A percentile compares a stretch with the other conserved stretches of the same genome.
Evolutionary conservation across 2,888 invertebrate species (phyloP).

Genomic region (Eurois occulta): DNA sequence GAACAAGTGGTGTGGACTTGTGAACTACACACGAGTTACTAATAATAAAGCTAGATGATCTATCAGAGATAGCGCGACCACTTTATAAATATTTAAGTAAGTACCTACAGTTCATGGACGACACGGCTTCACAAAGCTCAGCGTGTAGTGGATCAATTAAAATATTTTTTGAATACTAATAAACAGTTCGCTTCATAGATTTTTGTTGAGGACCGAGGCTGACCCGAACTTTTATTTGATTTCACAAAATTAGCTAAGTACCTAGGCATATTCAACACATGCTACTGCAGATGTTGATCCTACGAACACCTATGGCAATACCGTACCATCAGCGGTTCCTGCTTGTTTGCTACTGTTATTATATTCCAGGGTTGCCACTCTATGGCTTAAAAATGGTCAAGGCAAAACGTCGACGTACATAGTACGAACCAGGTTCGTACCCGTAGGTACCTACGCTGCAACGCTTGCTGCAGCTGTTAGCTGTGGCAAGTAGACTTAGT

Average conservation of each 20-base stretch:
- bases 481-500: background rate
- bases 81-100: constrained; percentile 64
- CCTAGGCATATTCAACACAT: background rate
- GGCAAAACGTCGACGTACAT: background rate
- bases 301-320: no score
- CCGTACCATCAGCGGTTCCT: background rate
- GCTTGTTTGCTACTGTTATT: background rate
- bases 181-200: background rate
- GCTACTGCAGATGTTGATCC: background rate
- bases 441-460: no score
- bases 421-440: no score
- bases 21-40: constrained; percentile 70
- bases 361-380: background rate
- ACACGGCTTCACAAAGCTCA: constrained; percentile 21
- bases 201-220: background rate
- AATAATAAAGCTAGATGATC: constrained; percentile 82
- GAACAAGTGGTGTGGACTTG: constrained; percentile 69
- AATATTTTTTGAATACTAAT: background rate
- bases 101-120: constrained; percentile 22
- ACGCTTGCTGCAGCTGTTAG: no score
- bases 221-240: background rate
- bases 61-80: constrained; percentile 68
- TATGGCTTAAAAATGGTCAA: background rate
- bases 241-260: background rate
- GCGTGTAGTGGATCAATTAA: background rate